Base-by-base conservation (phyloP, 2,797 vertebrate species). In the Cichlasoma orientale region DNA sequence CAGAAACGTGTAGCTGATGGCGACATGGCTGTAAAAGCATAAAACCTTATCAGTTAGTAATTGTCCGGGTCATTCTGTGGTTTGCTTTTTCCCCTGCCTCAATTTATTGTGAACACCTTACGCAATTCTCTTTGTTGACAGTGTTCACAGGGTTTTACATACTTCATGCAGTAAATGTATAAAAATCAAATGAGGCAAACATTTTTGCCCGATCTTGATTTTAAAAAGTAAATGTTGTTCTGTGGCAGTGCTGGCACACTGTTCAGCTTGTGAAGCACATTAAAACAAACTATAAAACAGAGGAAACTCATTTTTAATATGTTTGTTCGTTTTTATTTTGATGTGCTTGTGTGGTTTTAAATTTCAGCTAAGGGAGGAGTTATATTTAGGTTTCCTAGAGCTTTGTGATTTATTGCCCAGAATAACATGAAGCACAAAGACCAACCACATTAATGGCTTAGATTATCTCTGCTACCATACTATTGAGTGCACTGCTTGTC, bases 1-100 rank as follows among this genome's bases (percentile, higher is more conserved):
- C 50, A 23, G 50, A 66, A 27, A 57, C 80, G 36, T 33, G 33
- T 31, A 59, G 79, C 82, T 72, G 56, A 86, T 56, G 72, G 27
- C 55, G 50, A 53, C 27, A 5, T 7, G 38, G 74, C 59, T 71
- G 78, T 89, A 90, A 89, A 92, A 81, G 66, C 72, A 88, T 91
- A 89, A 92, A 88, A 56, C 47, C 31, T 19, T 31, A 74, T 85
- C 69, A 72, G 33, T 29, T 74, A 11, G 57, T 71, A 74, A 84
- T 83, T 86, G 70, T 73, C 80, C 52, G 83, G 52, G 38, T 47
- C 33, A 61, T 54, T 82, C 57, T 73, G n/a, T 85, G 56, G 44
- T 68, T 88, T 82, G 87, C 73, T 71, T 36, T 82, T 72, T 56
- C 1, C 9, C 16, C 59, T 61, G 14, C 21, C 18, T 70, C 9